phyloP scores from a whole-genome alignment of 2,888 invertebrate genomes.

The Galerucella nymphaeae region DNA sequence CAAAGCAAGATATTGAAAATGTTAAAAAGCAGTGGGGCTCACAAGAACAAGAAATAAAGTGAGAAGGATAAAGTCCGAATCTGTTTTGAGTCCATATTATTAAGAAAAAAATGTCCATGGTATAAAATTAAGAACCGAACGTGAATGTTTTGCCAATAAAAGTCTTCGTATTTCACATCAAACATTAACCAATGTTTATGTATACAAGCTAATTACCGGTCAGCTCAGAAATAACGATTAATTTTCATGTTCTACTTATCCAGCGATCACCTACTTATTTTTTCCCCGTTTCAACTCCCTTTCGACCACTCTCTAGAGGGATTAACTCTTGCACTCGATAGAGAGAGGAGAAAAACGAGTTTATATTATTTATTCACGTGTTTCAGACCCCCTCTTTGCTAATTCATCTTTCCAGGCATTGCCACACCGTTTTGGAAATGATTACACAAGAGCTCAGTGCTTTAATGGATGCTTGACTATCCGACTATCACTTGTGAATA shows the following conservation, averaged over 20 bases:
- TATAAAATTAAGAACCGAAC: slow-evolving; percentile 24
- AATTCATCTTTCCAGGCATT: not conserved
- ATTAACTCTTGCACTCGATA: not conserved
- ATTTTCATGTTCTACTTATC: slow-evolving; percentile 37
- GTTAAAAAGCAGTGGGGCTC: no score
- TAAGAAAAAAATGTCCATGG: slow-evolving; percentile 17
- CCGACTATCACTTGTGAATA: no score
- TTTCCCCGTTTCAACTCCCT: not conserved
- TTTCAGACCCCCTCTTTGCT: not conserved
- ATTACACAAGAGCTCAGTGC: no score
- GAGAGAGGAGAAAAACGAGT: not conserved
- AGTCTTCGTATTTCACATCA: slow-evolving; percentile 22
- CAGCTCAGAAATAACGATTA: slow-evolving; percentile 28
- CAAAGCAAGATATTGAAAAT: no score
- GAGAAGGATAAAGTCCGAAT: not conserved
- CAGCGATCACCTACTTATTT: slow-evolving; percentile 40
- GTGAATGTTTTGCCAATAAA: slow-evolving; percentile 35
- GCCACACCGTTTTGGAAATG: no score
- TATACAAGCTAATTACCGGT: slow-evolving; percentile 14
- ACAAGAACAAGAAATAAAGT: no score
- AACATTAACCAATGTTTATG: slow-evolving; percentile 16
- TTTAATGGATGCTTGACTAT: no score
- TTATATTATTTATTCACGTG: not conserved
- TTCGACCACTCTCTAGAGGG: not conserved
- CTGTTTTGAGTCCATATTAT: not conserved